Evolutionary conservation across 1,140 invertebrate genomes (phyloP).

Genomic region (Eciton burchellii): DNA sequence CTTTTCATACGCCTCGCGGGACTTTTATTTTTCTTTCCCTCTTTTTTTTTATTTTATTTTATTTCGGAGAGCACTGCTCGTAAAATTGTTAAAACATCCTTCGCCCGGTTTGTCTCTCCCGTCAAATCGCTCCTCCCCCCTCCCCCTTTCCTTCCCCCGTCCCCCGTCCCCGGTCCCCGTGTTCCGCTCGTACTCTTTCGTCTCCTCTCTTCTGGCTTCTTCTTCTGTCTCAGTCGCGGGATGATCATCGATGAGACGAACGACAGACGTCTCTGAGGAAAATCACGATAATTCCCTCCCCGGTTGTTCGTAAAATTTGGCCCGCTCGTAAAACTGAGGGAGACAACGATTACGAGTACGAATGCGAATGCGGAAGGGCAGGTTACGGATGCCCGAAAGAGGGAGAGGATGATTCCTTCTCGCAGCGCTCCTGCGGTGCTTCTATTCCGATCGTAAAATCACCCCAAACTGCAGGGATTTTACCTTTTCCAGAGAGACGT

Average conservation of each 20-base stretch:
- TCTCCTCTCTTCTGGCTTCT: not conserved
- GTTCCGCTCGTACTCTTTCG: no score
- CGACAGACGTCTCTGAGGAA: slow-evolving; percentile 54
- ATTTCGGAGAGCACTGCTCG: slow-evolving; percentile 18
- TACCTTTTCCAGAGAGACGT: slow-evolving; percentile 31
- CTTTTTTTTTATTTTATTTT: not conserved
- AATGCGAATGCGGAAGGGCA: not conserved
- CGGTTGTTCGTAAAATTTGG: slow-evolving; percentile 63
- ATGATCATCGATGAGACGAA: slow-evolving; percentile 38
- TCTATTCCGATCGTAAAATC: slow-evolving; percentile 44
- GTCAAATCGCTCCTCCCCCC: not conserved
- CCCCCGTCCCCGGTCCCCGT: no score
- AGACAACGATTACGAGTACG: slow-evolving; percentile 1
- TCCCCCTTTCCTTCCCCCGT: not conserved
- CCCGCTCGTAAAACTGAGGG: slow-evolving; percentile 54
- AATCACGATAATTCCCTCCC: slow-evolving; percentile 58
- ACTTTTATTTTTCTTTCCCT: no score
- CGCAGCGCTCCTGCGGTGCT: slow-evolving; percentile 33
- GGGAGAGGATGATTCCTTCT: slow-evolving; percentile 41
- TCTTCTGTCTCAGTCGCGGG: slow-evolving; percentile 16
- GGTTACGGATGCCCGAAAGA: slow-evolving; percentile 20
- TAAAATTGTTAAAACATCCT: slow-evolving; percentile 57
- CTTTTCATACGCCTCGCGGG: not conserved
- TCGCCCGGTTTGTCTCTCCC: slow-evolving; percentile 38
- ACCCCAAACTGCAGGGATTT: slow-evolving; percentile 26